Conservation (phyloP, 2,888 invertebrate genomes). For the Leucophora obtusa region DNA sequence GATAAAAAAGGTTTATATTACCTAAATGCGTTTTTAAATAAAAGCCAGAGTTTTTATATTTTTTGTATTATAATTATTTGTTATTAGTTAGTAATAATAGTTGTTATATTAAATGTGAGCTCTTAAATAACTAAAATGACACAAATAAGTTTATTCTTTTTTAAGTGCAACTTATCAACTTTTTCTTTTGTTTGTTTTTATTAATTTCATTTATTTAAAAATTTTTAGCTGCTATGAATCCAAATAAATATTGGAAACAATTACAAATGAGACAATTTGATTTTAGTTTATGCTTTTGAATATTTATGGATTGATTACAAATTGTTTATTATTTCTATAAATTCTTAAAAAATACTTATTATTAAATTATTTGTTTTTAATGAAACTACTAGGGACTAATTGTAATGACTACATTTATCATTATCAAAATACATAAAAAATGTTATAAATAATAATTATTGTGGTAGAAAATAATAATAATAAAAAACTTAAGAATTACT, state of each 20-base stretch:
- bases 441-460: slow-evolving; percentile 14
- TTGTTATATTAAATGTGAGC: slow-evolving; percentile 55
- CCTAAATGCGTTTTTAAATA: not conserved
- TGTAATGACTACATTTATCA: slow-evolving; percentile 55
- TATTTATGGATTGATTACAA: slow-evolving; percentile 18
- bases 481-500: slow-evolving; percentile 24
- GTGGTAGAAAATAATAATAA: slow-evolving; percentile 41
- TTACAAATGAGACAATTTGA: slow-evolving; percentile 1
- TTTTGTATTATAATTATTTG: slow-evolving; percentile 50
- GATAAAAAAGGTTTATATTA: too few species aligned
- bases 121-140: slow-evolving; percentile 63
- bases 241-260: slow-evolving; percentile 16
- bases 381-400: slow-evolving; percentile 57
- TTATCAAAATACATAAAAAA: slow-evolving; percentile 51
- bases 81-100: slow-evolving; percentile 53
- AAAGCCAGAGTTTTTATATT: slow-evolving; percentile 24
- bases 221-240: slow-evolving; percentile 34
- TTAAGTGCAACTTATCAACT: slow-evolving; percentile 32
- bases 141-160: slow-evolving; percentile 49
- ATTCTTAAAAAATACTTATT: slow-evolving; percentile 41
- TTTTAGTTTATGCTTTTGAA: not conserved
- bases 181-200: slow-evolving; percentile 23
- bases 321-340: not conserved
- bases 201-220: slow-evolving; percentile 20
- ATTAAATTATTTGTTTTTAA: slow-evolving; percentile 36